These are phyloP conservation scores for Scylla paramamosain DNA, from an alignment of 1,140 invertebrate genomes.

Conservation along the genomic window DNA sequence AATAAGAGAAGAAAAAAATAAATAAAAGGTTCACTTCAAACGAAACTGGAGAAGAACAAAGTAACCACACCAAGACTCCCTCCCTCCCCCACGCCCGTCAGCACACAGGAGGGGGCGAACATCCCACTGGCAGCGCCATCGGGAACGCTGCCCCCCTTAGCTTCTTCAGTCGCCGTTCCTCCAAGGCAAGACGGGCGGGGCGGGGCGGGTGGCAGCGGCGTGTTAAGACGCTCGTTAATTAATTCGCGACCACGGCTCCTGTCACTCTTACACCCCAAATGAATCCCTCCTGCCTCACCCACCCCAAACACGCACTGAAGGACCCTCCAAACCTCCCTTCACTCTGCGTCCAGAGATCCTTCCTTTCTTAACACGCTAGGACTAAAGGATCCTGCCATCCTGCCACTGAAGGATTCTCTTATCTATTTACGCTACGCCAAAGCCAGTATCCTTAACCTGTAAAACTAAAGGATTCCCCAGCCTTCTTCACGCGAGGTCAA, in stretches of 20 bases:
- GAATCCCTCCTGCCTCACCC: neutral
- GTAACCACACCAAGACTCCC: too few relatives aligned
- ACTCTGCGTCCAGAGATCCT: too few relatives aligned
- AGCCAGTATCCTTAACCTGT: neutral
- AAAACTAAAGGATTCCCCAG: neutral
- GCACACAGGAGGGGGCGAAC: too few relatives aligned
- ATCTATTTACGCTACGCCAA: too few relatives aligned
- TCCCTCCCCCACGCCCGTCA: too few relatives aligned
- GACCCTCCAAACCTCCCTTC: neutral
- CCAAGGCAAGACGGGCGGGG: neutral
- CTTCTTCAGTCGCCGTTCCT: neutral
- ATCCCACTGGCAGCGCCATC: neutral
- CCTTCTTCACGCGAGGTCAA: too few relatives aligned
- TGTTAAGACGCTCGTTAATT: slow-evolving; percentile 4
- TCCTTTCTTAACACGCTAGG: too few relatives aligned
- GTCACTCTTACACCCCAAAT: neutral
- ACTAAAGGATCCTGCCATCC: too few relatives aligned
- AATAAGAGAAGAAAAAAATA: too few relatives aligned
- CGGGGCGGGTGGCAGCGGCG: neutral
- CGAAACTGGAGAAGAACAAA: too few relatives aligned
- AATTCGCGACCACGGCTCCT: neutral
- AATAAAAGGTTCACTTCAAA: too few relatives aligned
- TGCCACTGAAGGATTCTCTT: too few relatives aligned
- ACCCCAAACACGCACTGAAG: neutral
- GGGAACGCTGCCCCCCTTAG: neutral